Evolutionary conservation across 2,888 invertebrate species (phyloP), one percentile per base, ranked within the genome.

Genomic region (Apamea epomidion): DNA sequence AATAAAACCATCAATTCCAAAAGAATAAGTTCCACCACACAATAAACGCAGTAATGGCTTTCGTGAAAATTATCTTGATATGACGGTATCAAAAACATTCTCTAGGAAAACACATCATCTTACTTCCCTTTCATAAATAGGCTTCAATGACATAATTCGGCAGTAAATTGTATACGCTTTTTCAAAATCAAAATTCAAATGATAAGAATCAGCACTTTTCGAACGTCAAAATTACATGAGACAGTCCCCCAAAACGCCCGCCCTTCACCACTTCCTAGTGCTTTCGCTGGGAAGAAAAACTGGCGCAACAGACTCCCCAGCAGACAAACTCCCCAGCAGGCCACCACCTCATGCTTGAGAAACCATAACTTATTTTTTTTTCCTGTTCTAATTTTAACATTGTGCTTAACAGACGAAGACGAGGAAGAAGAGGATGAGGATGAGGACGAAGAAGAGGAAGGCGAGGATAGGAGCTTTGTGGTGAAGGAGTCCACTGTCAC

Each of bases 381-480:
- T 48, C 4, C 14, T 60, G 1, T 37, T 37, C 3, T 37, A n/a
- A 21, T 64, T n/a, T 62, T n/a, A 2, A n/a, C 37, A n/a, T 25
- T 51, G 0, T 37, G 7, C 37, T 64, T 14, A 37, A 62, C 7
- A 72, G 72, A 72, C 21, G 72, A 78, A 21, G 78, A 65, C 14
- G 60, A 74, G 0, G 62, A 37, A 6, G 77, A 72, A 6, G 95
- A 93, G 18, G 94, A 93, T 51, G 96, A 94, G 7, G 95, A 96
- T 37, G 94, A 96, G 29, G 65, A 65, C 0, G 93, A 86, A 0
- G 90, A 89, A 1, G 83, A 84, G 0, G 89, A 91, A 4, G 85
- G 76, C 0, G 84, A 85, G 0, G 86, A 74, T 0, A 92, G 90
- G 45, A 85, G 89, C n/a, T 87, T 88, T 90, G 93, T 89, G 12